phyloP scores from a whole-genome alignment of 2,888 invertebrate species.

The Tachina lurida region DNA sequence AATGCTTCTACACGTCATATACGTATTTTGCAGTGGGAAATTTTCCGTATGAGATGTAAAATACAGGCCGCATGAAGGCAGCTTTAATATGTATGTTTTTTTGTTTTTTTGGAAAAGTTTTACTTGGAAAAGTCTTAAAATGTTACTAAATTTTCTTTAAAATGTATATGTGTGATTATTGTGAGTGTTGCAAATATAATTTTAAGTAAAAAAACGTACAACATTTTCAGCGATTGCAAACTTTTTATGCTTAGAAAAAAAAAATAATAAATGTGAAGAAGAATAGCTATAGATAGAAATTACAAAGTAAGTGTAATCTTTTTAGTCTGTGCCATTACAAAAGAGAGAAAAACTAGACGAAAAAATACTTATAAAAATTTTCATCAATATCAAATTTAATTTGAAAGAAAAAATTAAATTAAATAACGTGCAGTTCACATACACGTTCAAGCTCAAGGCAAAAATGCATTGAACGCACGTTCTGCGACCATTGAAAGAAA shows the following conservation, averaged over 20 bases:
- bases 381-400: slow-evolving; percentile 32
- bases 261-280: background rate
- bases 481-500: slow-evolving; percentile 48
- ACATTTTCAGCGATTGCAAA: background rate
- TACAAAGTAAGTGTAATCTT: slow-evolving; percentile 19
- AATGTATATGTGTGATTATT: background rate
- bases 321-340: slow-evolving; percentile 16
- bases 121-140: too few species aligned
- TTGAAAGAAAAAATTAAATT: background rate
- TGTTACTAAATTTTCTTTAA: too few species aligned
- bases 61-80: too few species aligned
- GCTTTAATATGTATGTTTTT: too few species aligned
- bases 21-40: too few species aligned
- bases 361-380: slow-evolving; percentile 1
- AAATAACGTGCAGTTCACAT: slow-evolving; percentile 57
- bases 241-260: background rate
- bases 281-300: background rate
- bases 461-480: slow-evolving; percentile 69
- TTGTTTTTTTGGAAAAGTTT: too few species aligned
- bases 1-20: too few species aligned
- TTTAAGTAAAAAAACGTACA: background rate
- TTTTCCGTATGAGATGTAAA: too few species aligned
- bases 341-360: slow-evolving; percentile 8
- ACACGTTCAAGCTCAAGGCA: slow-evolving; percentile 71
- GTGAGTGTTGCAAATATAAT: background rate